These are phyloP conservation scores for Alcedo atthis DNA, from an alignment of 2,797 vertebrate species.

Conservation along the genomic window DNA sequence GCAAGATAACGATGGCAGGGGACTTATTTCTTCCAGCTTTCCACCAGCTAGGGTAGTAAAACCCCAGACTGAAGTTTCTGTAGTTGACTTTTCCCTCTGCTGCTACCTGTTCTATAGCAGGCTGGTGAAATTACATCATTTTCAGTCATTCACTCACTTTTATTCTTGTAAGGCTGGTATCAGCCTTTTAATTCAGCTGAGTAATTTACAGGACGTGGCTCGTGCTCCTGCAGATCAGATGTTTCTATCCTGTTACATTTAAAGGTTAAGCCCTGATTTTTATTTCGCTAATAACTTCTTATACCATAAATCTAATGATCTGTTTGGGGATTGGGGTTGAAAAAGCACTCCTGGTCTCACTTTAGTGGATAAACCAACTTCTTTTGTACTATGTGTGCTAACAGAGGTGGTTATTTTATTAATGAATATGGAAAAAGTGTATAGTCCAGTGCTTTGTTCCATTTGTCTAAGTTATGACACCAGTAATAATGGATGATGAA, in stretches of 20 bases:
- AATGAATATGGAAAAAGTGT: slow-evolving; percentile 61
- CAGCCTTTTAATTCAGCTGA: background rate
- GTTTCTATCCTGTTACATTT: background rate
- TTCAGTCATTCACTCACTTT: background rate
- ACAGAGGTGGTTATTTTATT: slow-evolving; percentile 50
- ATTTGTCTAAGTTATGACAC: slow-evolving; percentile 70
- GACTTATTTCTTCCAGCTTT: background rate
- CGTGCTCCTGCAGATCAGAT: background rate
- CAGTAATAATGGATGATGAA: slow-evolving; percentile 74
- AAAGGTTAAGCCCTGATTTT: background rate
- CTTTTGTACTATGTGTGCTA: slow-evolving; percentile 3
- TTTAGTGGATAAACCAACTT: slow-evolving; percentile 10
- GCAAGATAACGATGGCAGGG: background rate
- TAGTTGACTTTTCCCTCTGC: background rate
- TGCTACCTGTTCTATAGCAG: background rate
- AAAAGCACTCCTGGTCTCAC: background rate
- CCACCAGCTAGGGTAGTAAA: background rate
- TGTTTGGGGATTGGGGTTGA: background rate
- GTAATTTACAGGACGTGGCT: background rate
- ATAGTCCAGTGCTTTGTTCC: slow-evolving; percentile 73
- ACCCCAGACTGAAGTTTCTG: background rate
- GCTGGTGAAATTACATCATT: background rate
- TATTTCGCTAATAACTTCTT: background rate
- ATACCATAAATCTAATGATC: background rate
- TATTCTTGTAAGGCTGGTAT: background rate